Evolutionary conservation across 2,113 vertebrate genomes (phyloP).

Genomic region (Delphinapterus leucas): DNA sequence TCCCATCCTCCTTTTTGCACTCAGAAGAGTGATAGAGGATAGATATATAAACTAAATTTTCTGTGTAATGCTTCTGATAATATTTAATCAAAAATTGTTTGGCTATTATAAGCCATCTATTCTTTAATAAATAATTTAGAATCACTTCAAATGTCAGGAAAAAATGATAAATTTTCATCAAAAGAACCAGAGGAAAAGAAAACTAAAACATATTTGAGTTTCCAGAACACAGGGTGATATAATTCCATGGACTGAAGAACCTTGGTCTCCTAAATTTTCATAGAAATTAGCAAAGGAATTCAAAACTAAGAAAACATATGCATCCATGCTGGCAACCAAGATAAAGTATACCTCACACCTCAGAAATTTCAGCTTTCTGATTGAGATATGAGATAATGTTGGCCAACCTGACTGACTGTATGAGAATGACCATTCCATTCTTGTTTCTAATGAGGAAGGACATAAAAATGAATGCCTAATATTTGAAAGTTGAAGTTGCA

Average conservation of each 20-base stretch:
- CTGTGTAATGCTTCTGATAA: background rate
- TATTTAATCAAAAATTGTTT: background rate
- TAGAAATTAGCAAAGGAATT: background rate
- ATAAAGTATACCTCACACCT: background rate
- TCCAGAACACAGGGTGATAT: background rate
- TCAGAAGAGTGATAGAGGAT: fast-evolving
- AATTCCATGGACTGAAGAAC: background rate
- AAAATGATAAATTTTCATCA: background rate
- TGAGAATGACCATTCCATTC: background rate
- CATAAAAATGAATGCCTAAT: background rate
- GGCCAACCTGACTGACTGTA: background rate
- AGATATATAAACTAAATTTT: background rate
- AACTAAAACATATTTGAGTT: background rate
- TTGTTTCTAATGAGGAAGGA: background rate
- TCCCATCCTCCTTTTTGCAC: background rate
- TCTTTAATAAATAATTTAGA: background rate
- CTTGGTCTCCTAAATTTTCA: background rate
- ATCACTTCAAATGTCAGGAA: background rate
- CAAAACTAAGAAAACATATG: background rate
- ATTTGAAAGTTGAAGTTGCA: background rate
- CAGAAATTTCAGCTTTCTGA: background rate
- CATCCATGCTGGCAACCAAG: background rate
- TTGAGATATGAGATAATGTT: background rate
- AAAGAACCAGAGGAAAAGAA: background rate
- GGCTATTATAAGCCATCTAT: background rate